These are phyloP conservation scores for Empidonax alnorum DNA, from an alignment of 2,113 vertebrate species.

Conservation along the genomic window DNA sequence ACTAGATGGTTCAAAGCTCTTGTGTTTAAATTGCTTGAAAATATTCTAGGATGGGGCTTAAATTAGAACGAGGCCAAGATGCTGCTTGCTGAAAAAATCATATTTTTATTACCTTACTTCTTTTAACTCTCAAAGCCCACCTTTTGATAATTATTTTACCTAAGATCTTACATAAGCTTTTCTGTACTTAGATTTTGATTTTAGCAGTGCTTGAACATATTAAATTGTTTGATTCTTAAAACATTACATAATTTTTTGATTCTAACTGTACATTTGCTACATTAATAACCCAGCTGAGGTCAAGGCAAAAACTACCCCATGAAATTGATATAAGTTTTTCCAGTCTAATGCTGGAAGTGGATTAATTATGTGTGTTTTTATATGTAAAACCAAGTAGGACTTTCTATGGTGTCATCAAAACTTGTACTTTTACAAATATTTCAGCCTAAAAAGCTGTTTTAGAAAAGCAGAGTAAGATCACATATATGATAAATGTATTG, in stretches of 20 bases:
- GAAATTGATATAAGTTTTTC: not conserved
- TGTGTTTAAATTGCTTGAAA: not conserved
- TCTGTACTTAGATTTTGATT: not conserved
- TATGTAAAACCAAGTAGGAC: not conserved
- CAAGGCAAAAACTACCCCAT: accelerated
- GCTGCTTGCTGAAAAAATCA: not conserved
- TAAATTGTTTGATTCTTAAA: not conserved
- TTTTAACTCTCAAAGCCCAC: not conserved
- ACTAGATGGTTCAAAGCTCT: not conserved
- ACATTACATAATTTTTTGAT: not conserved
- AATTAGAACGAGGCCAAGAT: not conserved
- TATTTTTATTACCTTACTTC: not conserved
- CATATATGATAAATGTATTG: not conserved
- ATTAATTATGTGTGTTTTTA: not conserved
- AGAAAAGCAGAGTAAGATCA: not conserved
- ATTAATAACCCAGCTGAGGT: not conserved
- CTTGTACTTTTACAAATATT: not conserved
- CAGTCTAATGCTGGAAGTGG: not conserved
- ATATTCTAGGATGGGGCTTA: not conserved
- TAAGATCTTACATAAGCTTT: not conserved
- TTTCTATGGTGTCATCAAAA: not conserved
- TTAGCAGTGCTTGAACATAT: not conserved
- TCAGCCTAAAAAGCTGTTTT: not conserved
- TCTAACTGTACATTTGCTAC: not conserved
- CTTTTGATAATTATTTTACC: not conserved